Evolutionary conservation across 2,888 invertebrate genomes (phyloP).

Genomic region (Noctua comes): DNA sequence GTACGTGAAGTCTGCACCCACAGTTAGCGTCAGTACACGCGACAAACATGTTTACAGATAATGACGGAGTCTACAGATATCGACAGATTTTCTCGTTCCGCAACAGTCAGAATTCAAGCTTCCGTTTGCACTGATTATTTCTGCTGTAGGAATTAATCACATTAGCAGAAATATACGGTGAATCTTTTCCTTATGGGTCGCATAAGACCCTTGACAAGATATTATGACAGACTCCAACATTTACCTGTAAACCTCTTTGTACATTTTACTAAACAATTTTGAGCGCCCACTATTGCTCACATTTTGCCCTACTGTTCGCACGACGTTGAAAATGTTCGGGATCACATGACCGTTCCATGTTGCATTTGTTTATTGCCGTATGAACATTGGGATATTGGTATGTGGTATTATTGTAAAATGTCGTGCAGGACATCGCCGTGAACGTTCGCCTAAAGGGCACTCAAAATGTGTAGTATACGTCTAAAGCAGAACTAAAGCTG

Average conservation of each 20-base stretch:
- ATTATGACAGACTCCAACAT: constrained; percentile 16
- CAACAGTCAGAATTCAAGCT: background rate
- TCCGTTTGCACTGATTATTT: background rate
- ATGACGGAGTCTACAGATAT: constrained; percentile 15
- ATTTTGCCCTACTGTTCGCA: background rate
- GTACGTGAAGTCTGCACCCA: constrained; percentile 94
- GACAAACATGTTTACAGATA: constrained; percentile 14
- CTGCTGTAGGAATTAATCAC: background rate
- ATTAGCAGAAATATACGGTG: background rate
- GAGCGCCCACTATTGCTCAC: constrained; percentile 1
- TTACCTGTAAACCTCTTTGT: constrained; percentile 25
- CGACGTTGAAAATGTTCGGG: background rate
- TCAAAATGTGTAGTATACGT: constrained; percentile 62
- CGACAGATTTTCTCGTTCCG: background rate
- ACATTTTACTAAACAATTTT: constrained; percentile 30
- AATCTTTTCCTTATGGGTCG: background rate
- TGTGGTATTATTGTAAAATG: background rate
- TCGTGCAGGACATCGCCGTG: background rate
- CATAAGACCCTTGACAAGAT: background rate
- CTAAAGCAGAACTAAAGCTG: constrained; percentile 61
- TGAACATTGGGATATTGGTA: background rate
- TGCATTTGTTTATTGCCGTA: background rate
- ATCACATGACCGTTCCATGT: background rate
- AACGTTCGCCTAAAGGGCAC: constrained; percentile 15
- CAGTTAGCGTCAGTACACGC: constrained; percentile 32